phyloP scores from a whole-genome alignment of 2,888 invertebrate genomes.

The Melieria picta region DNA sequence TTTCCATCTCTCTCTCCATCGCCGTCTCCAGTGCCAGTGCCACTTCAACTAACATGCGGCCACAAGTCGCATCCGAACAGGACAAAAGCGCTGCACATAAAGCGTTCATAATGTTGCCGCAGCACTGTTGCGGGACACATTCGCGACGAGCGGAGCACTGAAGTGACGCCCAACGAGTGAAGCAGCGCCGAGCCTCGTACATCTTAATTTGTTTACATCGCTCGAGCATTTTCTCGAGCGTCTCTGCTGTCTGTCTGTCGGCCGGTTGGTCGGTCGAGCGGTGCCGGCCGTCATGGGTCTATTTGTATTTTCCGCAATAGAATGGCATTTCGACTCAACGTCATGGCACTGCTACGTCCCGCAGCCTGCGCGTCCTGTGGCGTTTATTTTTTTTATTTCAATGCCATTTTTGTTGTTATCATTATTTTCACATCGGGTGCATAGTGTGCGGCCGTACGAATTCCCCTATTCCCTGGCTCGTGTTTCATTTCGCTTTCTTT shows the following conservation, averaged over 20 bases:
- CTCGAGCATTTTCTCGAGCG: not conserved
- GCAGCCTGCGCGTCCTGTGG: not conserved
- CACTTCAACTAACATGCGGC: constrained; percentile 11
- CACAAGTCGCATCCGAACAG: constrained; percentile 1
- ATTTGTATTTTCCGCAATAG: constrained; percentile 22
- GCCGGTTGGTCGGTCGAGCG: not conserved
- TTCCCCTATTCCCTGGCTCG: not conserved
- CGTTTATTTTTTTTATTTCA: constrained; percentile 12
- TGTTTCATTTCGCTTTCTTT: not conserved
- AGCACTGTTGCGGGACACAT: not conserved
- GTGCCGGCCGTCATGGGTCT: constrained; percentile 9
- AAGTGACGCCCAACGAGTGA: not conserved
- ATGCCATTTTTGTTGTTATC: constrained; percentile 27
- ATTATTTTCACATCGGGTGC: constrained; percentile 33
- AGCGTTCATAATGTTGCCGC: not conserved
- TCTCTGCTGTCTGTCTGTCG: no score
- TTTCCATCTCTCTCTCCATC: not conserved
- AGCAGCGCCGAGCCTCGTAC: not conserved
- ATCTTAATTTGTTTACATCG: constrained; percentile 18
- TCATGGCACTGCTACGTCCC: constrained; percentile 1
- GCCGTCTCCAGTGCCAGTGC: not conserved
- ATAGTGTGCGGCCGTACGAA: constrained; percentile 7
- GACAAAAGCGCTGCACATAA: constrained; percentile 5
- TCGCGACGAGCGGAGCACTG: not conserved
- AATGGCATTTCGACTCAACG: not conserved